Base-by-base conservation (phyloP, 1,140 invertebrate genomes). In the Catajapyx aquilonaris region DNA sequence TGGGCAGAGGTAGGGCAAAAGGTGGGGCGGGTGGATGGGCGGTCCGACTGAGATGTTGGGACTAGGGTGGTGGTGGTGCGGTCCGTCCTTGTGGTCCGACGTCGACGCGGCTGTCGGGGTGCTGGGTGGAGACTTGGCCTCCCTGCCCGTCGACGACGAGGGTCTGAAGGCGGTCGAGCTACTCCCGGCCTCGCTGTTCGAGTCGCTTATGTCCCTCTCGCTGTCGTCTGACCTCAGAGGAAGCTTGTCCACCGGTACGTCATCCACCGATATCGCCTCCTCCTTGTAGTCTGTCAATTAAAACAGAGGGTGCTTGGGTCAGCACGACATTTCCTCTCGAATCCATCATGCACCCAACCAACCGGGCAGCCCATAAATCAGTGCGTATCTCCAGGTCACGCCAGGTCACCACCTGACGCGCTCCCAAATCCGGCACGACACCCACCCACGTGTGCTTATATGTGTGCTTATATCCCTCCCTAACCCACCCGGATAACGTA, bases 1-100 rank as follows among this genome's bases (percentile, higher is more conserved):
- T n/a, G 76, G 77, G 53, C 86, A 86, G 11, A 90, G 68, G 62
- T 87, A 90, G 38, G 83, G 84, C 44, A 88, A 60, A 34, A 87
- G 62, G 52, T 73, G 71, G 11, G 79, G 79, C 9, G 81, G 81
- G 49, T 86, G 81, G 9, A 85, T 73, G 5, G 84, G 81, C 15
- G 81, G 81, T 7, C 84, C 83, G 3, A 86, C 73, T 4, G 76
- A 81, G 17, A 86, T 81, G 57, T 85, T 84, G 2, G 80, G 79
- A 30, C 77, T 70, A 2, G 80, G 79, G 43, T 77, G 78, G 31
- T 16, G 20, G 20, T 30, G 34, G 21, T 11, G 36, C 33, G 13
- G 32, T 20, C 9, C 16, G 21, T 34, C 34, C 34, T 28, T 32
- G 59, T 5, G 52, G 49, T 20, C 57, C 55, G 32, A 19, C 19